A percentile compares a stretch with the other conserved stretches of the same genome.
Conservation (phyloP, 2,113 vertebrate genomes). For the Dissostichus mawsoni region DNA sequence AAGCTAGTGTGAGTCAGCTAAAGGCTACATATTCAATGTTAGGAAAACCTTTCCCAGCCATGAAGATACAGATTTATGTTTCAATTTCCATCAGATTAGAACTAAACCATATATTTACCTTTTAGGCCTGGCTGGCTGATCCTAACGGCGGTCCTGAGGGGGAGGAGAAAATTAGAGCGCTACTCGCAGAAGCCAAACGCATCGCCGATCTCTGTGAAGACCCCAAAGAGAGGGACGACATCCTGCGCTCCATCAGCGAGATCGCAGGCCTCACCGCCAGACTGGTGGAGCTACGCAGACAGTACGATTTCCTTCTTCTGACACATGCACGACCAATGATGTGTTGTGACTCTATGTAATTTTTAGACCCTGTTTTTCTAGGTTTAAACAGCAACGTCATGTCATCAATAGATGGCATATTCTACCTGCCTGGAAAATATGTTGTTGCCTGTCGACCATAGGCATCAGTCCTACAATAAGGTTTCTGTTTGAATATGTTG, state of each 20-base stretch:
- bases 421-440: slow-evolving; percentile 67
- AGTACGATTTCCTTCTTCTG: slow-evolving; percentile 80
- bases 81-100: slow-evolving; percentile 3
- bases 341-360: slow-evolving; percentile 41
- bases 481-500: slow-evolving; percentile 55
- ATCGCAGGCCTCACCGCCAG: slow-evolving; percentile 93
- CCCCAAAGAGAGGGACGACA: slow-evolving; percentile 96
- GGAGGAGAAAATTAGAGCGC: slow-evolving; percentile 93
- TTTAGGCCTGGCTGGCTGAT: slow-evolving; percentile 96
- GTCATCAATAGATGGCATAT: slow-evolving; percentile 58
- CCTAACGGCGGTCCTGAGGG: slow-evolving; percentile 95
- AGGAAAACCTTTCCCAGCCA: background rate
- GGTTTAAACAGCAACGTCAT: slow-evolving; percentile 62
- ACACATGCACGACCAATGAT: slow-evolving; percentile 1
- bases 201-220: slow-evolving; percentile 96
- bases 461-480: slow-evolving; percentile 65
- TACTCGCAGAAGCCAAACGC: slow-evolving; percentile 93
- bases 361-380: slow-evolving; percentile 61
- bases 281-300: slow-evolving; percentile 91
- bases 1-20: background rate
- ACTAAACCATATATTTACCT: slow-evolving; percentile 9
- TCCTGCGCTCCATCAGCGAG: slow-evolving; percentile 94
- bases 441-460: slow-evolving; percentile 67
- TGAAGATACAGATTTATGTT: background rate
- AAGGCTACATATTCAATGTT: background rate